Conservation (phyloP, 2,113 vertebrate species). For the Pangasianodon hypophthalmus region DNA sequence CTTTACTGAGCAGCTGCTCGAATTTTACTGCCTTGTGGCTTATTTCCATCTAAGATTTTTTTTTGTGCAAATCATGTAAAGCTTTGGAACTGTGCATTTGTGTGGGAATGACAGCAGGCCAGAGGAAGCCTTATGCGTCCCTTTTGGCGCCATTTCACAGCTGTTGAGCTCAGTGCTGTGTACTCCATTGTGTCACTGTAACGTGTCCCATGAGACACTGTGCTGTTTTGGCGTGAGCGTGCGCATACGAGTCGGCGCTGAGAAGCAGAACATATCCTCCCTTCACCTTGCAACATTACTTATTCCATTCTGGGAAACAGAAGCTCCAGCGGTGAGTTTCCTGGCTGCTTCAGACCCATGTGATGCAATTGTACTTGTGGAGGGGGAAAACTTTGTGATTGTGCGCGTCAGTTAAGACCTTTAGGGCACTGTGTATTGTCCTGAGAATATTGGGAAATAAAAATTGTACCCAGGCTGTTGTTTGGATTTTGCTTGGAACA, state of each 20-base stretch:
- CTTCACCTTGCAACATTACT: constrained; percentile 33
- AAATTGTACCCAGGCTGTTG: background rate
- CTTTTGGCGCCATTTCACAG: constrained; percentile 58
- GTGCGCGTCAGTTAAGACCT: background rate
- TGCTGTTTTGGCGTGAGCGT: constrained; percentile 18
- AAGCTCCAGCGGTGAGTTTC: constrained; percentile 29
- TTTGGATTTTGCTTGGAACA: background rate
- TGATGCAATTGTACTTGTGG: background rate
- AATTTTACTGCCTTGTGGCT: background rate
- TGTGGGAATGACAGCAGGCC: constrained; percentile 40
- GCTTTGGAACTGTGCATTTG: constrained; percentile 14
- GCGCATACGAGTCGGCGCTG: background rate
- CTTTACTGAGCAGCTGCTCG: constrained; percentile 5
- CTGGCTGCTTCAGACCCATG: constrained; percentile 12
- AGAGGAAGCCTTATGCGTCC: constrained; percentile 22
- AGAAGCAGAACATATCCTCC: constrained; percentile 25
- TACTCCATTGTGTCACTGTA: constrained; percentile 49
- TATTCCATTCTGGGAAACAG: constrained; percentile 30
- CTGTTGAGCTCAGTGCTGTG: constrained; percentile 47
- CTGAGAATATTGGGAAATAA: background rate
- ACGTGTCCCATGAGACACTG: constrained; percentile 42
- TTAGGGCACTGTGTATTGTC: background rate
- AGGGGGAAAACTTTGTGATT: background rate
- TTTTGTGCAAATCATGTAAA: background rate
- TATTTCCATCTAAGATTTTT: background rate